These are phyloP conservation scores for Gobio occitaniae DNA, from an alignment of 2,797 vertebrate genomes.

Conservation along the genomic window DNA sequence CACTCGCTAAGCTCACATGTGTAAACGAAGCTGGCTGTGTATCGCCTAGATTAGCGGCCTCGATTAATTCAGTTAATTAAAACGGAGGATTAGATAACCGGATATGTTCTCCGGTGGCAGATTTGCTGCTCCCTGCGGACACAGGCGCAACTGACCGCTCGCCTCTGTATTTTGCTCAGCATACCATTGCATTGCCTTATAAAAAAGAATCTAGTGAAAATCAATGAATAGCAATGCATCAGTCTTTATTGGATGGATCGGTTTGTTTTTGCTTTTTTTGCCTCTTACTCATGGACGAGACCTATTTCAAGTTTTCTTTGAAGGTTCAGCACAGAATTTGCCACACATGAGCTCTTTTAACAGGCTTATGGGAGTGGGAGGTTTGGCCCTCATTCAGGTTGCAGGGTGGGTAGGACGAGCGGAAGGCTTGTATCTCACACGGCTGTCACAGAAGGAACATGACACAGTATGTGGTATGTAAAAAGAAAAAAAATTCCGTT, in stretches of 20 bases:
- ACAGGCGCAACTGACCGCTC: neutral
- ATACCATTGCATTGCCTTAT: conserved; percentile 3
- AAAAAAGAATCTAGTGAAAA: conserved; percentile 13
- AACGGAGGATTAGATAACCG: conserved; percentile 57
- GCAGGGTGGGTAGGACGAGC: conserved; percentile 44
- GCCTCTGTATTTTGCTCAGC: conserved; percentile 21
- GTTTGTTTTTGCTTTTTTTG: conserved; percentile 37
- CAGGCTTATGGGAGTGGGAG: conserved; percentile 62
- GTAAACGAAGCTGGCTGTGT: conserved; percentile 37
- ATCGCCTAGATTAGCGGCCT: conserved; percentile 51
- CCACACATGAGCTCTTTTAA: conserved; percentile 61
- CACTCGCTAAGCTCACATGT: conserved; percentile 13
- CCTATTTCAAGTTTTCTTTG: conserved; percentile 60
- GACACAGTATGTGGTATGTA: conserved; percentile 27
- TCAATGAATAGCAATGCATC: conserved; percentile 16
- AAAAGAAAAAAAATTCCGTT: conserved; percentile 19
- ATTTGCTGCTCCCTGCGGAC: conserved; percentile 46
- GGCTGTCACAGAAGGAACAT: conserved; percentile 36
- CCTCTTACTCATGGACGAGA: conserved; percentile 43
- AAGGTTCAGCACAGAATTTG: conserved; percentile 56
- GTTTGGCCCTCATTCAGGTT: conserved; percentile 56
- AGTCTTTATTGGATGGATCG: conserved; percentile 31
- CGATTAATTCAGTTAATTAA: conserved; percentile 59
- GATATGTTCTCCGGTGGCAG: conserved; percentile 49
- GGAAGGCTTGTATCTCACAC: conserved; percentile 33